Percentiles rank a stretch among this genome's conserved stretches.
Evolutionary conservation across 2,797 vertebrate genomes (phyloP).

Genomic region (Spinus pinus): DNA sequence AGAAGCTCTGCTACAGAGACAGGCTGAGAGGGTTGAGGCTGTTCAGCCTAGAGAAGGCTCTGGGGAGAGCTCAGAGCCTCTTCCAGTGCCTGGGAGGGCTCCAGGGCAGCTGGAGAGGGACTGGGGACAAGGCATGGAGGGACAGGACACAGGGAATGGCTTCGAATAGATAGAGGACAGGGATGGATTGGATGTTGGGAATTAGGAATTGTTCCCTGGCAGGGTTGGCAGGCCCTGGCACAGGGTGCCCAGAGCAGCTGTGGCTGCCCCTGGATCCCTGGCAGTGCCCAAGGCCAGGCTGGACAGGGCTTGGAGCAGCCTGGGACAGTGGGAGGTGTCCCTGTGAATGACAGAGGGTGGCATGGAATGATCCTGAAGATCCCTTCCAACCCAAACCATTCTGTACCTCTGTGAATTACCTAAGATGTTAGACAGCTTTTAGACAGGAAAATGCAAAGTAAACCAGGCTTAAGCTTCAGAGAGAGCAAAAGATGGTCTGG

Average conservation of each 20-base stretch:
- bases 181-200: fast-evolving
- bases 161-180: neutral
- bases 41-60: neutral
- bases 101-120: neutral
- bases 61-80: neutral
- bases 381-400: neutral
- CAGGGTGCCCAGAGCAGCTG: neutral
- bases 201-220: neutral
- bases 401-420: neutral
- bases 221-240: neutral
- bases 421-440: neutral
- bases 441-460: neutral
- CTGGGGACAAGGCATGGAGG: fast-evolving
- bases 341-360: neutral
- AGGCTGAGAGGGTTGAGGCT: neutral
- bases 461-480: neutral
- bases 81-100: neutral
- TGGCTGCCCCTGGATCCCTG: neutral
- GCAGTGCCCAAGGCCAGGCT: neutral
- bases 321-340: neutral
- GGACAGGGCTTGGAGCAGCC: neutral
- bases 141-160: neutral
- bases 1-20: neutral
- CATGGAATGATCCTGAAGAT: neutral
- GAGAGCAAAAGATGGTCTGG: neutral